Percentiles rank a stretch among this genome's conserved stretches.
Evolutionary conservation across 1,140 invertebrate species (phyloP).

Genomic region (Archivesica marissinica): DNA sequence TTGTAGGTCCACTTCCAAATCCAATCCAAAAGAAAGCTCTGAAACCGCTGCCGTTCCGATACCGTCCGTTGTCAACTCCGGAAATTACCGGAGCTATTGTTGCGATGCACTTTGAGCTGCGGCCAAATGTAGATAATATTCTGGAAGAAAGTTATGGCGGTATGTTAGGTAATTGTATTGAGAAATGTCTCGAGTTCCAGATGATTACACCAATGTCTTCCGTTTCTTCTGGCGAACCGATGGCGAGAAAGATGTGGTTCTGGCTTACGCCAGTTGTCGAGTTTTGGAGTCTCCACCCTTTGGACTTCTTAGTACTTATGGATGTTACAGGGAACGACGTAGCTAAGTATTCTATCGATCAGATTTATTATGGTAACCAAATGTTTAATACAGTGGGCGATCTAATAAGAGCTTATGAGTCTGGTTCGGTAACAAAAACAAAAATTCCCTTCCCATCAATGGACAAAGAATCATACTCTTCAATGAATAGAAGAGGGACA

Average conservation of each 20-base stretch:
- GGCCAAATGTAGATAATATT: slow-evolving; percentile 46
- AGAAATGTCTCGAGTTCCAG: slow-evolving; percentile 66
- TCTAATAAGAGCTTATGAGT: slow-evolving; percentile 63
- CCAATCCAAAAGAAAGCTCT: slow-evolving; percentile 53
- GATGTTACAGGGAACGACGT: slow-evolving; percentile 63
- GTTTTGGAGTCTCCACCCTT: slow-evolving; percentile 62
- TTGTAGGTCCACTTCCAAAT: slow-evolving; percentile 70
- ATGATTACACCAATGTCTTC: slow-evolving; percentile 64
- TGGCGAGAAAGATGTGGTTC: slow-evolving; percentile 69
- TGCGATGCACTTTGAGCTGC: neutral
- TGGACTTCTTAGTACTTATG: slow-evolving; percentile 69
- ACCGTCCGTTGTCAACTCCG: slow-evolving; percentile 60
- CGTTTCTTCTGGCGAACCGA: slow-evolving; percentile 48
- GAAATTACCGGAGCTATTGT: slow-evolving; percentile 23
- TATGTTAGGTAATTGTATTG: slow-evolving; percentile 66
- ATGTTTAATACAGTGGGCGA: slow-evolving; percentile 67
- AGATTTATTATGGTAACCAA: slow-evolving; percentile 69
- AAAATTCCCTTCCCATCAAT: slow-evolving; percentile 60
- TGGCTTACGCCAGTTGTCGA: slow-evolving; percentile 60
- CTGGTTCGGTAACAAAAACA: slow-evolving; percentile 67
- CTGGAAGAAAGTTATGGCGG: slow-evolving; percentile 72
- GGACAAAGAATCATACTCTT: slow-evolving; percentile 62
- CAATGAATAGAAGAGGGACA: slow-evolving; percentile 58
- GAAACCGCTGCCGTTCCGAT: slow-evolving; percentile 47
- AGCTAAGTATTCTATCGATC: slow-evolving; percentile 60